phyloP scores from a whole-genome alignment of 64 coral and sea anemone species.

The Stylophora pistillata region DNA sequence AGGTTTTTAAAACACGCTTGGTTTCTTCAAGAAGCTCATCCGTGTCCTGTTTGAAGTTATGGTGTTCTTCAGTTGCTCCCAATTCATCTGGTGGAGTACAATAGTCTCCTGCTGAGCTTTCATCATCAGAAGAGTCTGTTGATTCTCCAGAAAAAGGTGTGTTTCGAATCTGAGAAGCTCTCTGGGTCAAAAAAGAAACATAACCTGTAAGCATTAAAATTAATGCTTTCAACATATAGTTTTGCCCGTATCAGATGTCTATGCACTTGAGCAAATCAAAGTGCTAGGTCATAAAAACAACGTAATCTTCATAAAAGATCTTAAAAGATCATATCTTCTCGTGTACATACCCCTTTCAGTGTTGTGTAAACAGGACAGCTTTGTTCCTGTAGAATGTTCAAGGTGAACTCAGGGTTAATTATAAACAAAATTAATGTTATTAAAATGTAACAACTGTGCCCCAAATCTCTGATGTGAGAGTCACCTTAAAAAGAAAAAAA shows the following conservation, averaged over 20 bases:
- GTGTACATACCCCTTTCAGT: slow-evolving; percentile 82
- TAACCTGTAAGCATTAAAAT: not conserved
- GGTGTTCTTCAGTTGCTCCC: slow-evolving; percentile 20
- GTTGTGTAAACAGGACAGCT: slow-evolving; percentile 91
- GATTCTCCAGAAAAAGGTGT: slow-evolving; percentile 93
- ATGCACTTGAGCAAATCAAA: too few relatives aligned
- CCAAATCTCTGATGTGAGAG: too few relatives aligned
- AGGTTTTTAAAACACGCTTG: slow-evolving; percentile 89
- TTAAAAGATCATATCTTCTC: not conserved
- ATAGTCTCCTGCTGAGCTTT: slow-evolving; percentile 49
- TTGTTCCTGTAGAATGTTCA: slow-evolving; percentile 69
- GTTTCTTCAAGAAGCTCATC: slow-evolving; percentile 47
- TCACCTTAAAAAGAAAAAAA: too few relatives aligned
- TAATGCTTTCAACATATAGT: not conserved
- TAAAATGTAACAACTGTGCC: too few relatives aligned
- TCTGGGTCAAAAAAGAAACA: slow-evolving; percentile 18
- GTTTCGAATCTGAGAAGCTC: slow-evolving; percentile 86
- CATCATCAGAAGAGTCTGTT: slow-evolving; percentile 94
- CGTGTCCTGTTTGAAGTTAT: slow-evolving; percentile 13
- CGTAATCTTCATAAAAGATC: too few relatives aligned
- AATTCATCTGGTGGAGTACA: slow-evolving; percentile 64
- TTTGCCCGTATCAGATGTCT: too few relatives aligned
- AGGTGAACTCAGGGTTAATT: slow-evolving; percentile 1
- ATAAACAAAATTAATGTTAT: not conserved
- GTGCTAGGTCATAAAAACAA: too few relatives aligned